Percentiles rank a stretch among this genome's conserved stretches.
These are phyloP conservation scores for Eristalinus sepulchralis DNA, from an alignment of 2,888 invertebrate species.

Conservation along the genomic window DNA sequence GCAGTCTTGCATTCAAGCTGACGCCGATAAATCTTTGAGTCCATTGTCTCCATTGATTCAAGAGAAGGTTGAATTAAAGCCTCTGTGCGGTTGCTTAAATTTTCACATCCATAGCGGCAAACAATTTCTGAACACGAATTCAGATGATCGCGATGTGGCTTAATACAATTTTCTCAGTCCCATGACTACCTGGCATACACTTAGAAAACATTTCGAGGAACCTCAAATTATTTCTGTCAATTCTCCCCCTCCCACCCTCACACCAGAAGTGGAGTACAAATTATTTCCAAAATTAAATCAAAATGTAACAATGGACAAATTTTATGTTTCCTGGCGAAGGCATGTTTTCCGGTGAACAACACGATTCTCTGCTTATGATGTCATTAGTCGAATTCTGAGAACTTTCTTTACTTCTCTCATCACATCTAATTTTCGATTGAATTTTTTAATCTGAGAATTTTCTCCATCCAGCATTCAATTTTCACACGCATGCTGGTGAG, in stretches of 20 bases:
- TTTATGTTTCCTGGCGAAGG: neutral
- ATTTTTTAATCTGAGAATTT: neutral
- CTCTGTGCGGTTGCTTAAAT: too few relatives aligned
- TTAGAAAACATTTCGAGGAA: too few relatives aligned
- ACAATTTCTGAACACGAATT: too few relatives aligned
- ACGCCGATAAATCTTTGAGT: neutral
- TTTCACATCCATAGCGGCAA: too few relatives aligned
- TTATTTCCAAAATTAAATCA: neutral
- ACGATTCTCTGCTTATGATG: neutral
- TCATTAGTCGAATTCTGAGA: neutral
- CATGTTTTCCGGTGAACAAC: neutral
- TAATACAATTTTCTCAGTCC: too few relatives aligned
- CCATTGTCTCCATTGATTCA: too few relatives aligned
- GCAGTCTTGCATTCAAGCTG: neutral
- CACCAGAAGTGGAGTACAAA: neutral
- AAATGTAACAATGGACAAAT: neutral
- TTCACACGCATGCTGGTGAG: too few relatives aligned
- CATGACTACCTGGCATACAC: too few relatives aligned
- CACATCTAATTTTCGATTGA: neutral
- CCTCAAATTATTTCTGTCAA: too few relatives aligned
- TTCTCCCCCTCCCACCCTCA: neutral
- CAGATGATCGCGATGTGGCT: too few relatives aligned
- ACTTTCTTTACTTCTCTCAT: neutral
- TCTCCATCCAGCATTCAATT: too few relatives aligned
- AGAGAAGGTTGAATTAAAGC: too few relatives aligned